phyloP scores from a whole-genome alignment of 2,113 vertebrate genomes.

The Ondatra zibethicus region DNA sequence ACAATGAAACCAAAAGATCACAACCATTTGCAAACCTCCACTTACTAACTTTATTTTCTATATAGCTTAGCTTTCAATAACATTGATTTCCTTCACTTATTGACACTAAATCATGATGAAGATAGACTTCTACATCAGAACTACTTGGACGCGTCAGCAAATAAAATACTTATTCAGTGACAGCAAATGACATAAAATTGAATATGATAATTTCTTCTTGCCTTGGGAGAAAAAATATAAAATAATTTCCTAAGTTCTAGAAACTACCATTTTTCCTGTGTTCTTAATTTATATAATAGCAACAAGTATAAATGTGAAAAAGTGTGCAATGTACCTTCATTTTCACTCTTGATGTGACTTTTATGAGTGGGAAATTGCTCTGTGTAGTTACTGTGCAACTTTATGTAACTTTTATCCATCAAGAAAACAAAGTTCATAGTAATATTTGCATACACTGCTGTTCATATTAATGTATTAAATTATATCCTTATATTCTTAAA shows the following conservation, averaged over 20 bases:
- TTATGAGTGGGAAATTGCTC: not conserved
- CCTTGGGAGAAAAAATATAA: not conserved
- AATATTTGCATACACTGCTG: not conserved
- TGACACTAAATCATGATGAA: too few species aligned
- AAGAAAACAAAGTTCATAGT: not conserved
- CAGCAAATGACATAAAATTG: not conserved
- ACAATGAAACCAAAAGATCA: too few species aligned
- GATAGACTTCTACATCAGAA: too few species aligned
- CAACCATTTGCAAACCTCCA: too few species aligned
- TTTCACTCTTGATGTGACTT: not conserved
- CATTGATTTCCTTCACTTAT: too few species aligned
- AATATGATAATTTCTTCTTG: not conserved
- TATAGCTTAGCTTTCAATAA: too few species aligned
- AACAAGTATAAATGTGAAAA: not conserved
- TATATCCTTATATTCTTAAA: not conserved
- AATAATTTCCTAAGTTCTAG: not conserved
- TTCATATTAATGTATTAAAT: not conserved
- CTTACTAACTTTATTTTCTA: too few species aligned
- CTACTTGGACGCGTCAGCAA: too few species aligned
- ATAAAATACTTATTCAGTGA: too few species aligned
- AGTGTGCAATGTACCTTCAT: not conserved
- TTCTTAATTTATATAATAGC: not conserved
- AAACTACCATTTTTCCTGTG: not conserved
- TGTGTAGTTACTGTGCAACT: not conserved
- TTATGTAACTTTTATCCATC: not conserved